These are phyloP conservation scores for Oxyscelio sp. DNA, from an alignment of 2,888 invertebrate species.

Conservation along the genomic window DNA sequence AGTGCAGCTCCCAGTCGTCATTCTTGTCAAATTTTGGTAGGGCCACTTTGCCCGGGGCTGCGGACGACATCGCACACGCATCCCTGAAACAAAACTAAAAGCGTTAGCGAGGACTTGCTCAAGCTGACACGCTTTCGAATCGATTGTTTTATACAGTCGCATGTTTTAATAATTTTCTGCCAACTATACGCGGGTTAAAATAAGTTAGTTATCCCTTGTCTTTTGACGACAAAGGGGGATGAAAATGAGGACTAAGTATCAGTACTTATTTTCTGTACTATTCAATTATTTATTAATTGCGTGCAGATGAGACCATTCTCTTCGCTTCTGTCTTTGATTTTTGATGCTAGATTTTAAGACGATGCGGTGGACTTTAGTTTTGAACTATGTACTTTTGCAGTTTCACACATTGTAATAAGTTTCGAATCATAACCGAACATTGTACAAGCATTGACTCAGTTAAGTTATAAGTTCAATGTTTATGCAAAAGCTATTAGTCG, in stretches of 20 bases:
- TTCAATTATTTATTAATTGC: no score
- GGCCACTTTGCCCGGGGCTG: slow-evolving; percentile 48
- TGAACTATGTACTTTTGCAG: no score
- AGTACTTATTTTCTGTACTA: no score
- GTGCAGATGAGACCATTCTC: no score
- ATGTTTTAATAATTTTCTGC: slow-evolving; percentile 42
- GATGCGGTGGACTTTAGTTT: no score
- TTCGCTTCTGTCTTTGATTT: no score
- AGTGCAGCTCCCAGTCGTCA: slow-evolving; percentile 73
- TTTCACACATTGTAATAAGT: no score
- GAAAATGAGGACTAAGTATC: slow-evolving; percentile 36
- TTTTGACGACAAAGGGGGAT: not conserved
- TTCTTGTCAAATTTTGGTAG: slow-evolving; percentile 67
- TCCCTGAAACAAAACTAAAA: slow-evolving; percentile 64
- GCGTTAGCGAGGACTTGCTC: slow-evolving; percentile 30
- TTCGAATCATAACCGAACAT: no score
- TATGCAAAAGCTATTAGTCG: not conserved
- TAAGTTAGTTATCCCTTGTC: slow-evolving; percentile 27
- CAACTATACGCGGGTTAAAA: slow-evolving; percentile 40
- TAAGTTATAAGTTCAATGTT: slow-evolving; percentile 60
- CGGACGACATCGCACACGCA: slow-evolving; percentile 51
- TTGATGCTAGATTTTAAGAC: no score
- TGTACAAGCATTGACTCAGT: no score
- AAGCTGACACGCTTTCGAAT: slow-evolving; percentile 38
- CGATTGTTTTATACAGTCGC: slow-evolving; percentile 34